These are phyloP conservation scores for Anas flavirostris DNA, from an alignment of 2,797 vertebrate species.

Conservation along the genomic window DNA sequence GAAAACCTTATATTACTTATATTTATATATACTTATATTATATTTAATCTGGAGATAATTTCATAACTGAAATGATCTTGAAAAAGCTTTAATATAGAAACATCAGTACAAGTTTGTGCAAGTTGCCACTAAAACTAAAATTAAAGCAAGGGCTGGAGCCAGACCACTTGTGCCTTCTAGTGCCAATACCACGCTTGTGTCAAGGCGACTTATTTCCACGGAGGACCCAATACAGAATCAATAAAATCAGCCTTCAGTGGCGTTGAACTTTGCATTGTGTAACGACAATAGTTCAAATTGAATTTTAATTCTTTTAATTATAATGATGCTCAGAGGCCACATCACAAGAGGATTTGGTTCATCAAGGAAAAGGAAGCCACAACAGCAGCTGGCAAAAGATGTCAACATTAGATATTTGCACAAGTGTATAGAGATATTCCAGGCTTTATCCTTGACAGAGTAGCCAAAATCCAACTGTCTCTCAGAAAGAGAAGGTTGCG, in stretches of 20 bases:
- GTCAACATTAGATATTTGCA: slow-evolving; percentile 61
- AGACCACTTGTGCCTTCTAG: slow-evolving; percentile 6
- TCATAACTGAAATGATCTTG: not conserved
- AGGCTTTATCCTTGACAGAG: slow-evolving; percentile 11
- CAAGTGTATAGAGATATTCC: not conserved
- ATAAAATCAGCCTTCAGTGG: slow-evolving; percentile 56
- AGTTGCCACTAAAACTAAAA: not conserved
- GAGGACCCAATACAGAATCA: slow-evolving; percentile 48
- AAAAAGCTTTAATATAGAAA: not conserved
- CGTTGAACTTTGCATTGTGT: slow-evolving; percentile 66
- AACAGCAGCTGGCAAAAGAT: slow-evolving; percentile 57
- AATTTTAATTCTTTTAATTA: slow-evolving; percentile 70
- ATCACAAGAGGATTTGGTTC: slow-evolving; percentile 53
- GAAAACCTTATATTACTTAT: not conserved
- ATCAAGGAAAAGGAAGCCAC: slow-evolving; percentile 43
- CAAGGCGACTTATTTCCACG: slow-evolving; percentile 49
- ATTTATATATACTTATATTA: too few species aligned
- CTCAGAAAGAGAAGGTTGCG: not conserved
- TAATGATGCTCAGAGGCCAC: slow-evolving; percentile 28
- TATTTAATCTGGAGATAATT: not conserved
- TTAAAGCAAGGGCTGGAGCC: not conserved
- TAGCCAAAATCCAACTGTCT: slow-evolving; percentile 8
- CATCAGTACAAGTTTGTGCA: not conserved
- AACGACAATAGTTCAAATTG: slow-evolving; percentile 62
- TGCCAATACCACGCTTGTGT: slow-evolving; percentile 21